These are phyloP conservation scores for Diploscapter pachys DNA, from an alignment of 1,140 invertebrate species.

Conservation along the genomic window DNA sequence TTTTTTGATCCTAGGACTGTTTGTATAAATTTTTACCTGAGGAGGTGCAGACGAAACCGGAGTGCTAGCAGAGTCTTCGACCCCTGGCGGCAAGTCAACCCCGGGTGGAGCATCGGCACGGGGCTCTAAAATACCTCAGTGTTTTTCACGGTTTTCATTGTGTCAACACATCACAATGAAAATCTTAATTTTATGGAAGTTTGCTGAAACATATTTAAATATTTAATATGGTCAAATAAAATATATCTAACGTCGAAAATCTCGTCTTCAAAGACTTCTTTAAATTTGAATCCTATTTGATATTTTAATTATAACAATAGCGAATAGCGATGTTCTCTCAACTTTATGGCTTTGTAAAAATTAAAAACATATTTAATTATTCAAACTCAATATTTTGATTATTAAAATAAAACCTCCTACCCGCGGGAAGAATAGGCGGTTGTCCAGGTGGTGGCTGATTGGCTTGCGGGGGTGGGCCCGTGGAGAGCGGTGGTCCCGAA, in stretches of 20 bases:
- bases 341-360: background rate
- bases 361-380: background rate
- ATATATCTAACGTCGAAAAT: background rate
- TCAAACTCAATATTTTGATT: background rate
- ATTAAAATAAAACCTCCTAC: background rate
- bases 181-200: background rate
- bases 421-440: background rate
- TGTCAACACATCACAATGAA: background rate
- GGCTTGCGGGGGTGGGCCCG: too few species aligned
- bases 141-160: background rate
- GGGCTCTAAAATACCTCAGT: background rate
- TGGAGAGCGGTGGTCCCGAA: conserved; percentile 1
- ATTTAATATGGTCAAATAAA: background rate
- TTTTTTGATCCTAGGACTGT: too few species aligned
- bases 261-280: background rate
- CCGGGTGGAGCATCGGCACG: conserved; percentile 33
- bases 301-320: background rate
- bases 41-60: conserved; percentile 9
- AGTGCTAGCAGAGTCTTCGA: conserved; percentile 24
- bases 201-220: background rate
- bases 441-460: background rate
- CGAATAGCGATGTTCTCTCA: background rate
- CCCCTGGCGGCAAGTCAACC: conserved; percentile 38
- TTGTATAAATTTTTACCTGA: too few species aligned
- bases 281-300: background rate